These are phyloP conservation scores for Lepus europaeus DNA, from an alignment of 2,113 vertebrate species.

Conservation along the genomic window DNA sequence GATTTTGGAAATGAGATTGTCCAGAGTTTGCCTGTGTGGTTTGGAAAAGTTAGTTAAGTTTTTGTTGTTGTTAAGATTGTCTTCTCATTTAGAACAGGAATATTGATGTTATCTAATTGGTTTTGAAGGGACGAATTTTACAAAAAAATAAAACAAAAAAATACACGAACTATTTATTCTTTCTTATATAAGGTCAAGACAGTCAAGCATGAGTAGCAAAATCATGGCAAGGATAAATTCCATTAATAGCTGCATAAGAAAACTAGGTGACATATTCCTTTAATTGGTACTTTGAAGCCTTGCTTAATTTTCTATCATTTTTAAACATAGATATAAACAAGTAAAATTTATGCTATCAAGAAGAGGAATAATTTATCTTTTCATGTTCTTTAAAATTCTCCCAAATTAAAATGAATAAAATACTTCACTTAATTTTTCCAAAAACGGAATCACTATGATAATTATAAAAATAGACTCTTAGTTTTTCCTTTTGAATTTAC, in stretches of 20 bases:
- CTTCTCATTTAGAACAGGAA: background rate
- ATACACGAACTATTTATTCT: background rate
- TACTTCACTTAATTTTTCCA: background rate
- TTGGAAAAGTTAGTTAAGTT: background rate
- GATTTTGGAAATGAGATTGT: rapidly evolving
- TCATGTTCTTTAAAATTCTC: background rate
- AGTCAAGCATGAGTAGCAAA: background rate
- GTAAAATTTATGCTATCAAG: background rate
- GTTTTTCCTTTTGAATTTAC: background rate
- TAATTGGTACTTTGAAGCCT: background rate
- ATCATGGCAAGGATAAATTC: background rate
- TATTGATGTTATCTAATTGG: background rate
- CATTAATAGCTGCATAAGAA: background rate
- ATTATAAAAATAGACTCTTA: background rate
- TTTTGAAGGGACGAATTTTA: background rate
- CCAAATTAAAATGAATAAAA: background rate
- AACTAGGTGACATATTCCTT: background rate
- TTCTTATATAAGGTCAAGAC: background rate
- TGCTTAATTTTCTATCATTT: background rate
- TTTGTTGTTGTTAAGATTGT: background rate
- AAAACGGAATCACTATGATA: background rate
- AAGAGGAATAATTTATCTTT: background rate
- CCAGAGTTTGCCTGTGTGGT: too few relatives aligned
- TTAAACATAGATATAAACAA: background rate
- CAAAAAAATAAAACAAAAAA: background rate